A percentile compares a stretch with the other conserved stretches of the same genome.
Conservation (phyloP, 2,113 vertebrate species). For the Psettodes erumei region DNA sequence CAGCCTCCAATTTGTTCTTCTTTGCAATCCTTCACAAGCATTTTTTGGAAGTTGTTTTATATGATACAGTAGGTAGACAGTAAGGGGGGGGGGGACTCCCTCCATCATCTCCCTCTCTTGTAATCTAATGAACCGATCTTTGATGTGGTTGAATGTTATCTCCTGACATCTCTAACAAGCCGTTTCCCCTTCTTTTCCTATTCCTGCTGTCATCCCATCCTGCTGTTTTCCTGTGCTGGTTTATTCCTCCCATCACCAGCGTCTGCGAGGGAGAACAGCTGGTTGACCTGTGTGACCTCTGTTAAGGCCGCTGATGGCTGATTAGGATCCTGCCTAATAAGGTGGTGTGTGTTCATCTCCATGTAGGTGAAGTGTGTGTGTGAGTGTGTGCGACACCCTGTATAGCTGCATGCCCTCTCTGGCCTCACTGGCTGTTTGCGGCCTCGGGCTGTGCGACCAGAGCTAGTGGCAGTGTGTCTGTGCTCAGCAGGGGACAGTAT, state of each 20-base stretch:
- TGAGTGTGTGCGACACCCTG: constrained; percentile 67
- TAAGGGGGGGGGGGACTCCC: not conserved
- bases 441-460: constrained; percentile 67
- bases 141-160: constrained; percentile 13
- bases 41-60: not conserved
- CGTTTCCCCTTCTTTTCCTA: constrained; percentile 36
- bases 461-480: constrained; percentile 69
- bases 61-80: not conserved
- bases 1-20: constrained; percentile 16
- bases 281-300: constrained; percentile 69
- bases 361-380: constrained; percentile 62
- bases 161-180: constrained; percentile 25
- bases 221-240: constrained; percentile 54
- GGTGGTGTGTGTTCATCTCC: constrained; percentile 66
- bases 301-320: constrained; percentile 63
- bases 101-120: constrained; percentile 3
- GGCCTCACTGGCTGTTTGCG: constrained; percentile 63
- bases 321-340: constrained; percentile 65
- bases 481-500: constrained; percentile 77
- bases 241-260: constrained; percentile 74
- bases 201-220: constrained; percentile 53
- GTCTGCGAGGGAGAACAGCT: constrained; percentile 68
- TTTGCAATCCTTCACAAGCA: not conserved
- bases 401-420: constrained; percentile 58
- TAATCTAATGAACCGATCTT: constrained; percentile 35